Percentiles rank a stretch among this genome's conserved stretches.
phyloP scores from a whole-genome alignment of 2,797 vertebrate species.

The Pangasius djambal region DNA sequence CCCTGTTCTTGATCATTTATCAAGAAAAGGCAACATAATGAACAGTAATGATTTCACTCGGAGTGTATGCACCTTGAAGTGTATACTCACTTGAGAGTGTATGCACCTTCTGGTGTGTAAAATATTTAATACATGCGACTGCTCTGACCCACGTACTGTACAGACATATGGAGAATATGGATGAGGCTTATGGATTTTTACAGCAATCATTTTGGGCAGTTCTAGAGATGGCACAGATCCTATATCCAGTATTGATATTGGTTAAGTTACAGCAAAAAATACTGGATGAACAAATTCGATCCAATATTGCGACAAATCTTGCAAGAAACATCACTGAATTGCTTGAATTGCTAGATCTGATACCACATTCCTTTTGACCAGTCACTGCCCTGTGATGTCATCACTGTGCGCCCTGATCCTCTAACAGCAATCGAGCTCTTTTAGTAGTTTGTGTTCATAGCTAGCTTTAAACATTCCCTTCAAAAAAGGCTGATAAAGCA shows the following conservation, averaged over 20 bases:
- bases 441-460: background rate
- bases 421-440: background rate
- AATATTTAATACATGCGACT: background rate
- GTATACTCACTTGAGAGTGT: background rate
- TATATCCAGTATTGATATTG: background rate
- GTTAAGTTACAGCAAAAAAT: too few species aligned
- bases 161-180: background rate
- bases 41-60: slow-evolving; percentile 7
- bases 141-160: background rate
- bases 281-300: background rate
- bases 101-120: background rate
- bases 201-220: background rate
- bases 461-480: background rate
- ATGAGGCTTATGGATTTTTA: background rate
- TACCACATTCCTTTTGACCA: background rate
- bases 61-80: background rate
- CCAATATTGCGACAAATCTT: background rate
- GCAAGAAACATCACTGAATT: too few species aligned
- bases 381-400: background rate
- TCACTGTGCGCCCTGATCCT: background rate
- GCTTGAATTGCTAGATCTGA: background rate
- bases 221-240: background rate
- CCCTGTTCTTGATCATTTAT: background rate
- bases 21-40: background rate
- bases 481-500: background rate